Evolutionary conservation across 2,113 vertebrate genomes (phyloP), one percentile per base, ranked within the genome.

Genomic region (Percopsis transmontana): DNA sequence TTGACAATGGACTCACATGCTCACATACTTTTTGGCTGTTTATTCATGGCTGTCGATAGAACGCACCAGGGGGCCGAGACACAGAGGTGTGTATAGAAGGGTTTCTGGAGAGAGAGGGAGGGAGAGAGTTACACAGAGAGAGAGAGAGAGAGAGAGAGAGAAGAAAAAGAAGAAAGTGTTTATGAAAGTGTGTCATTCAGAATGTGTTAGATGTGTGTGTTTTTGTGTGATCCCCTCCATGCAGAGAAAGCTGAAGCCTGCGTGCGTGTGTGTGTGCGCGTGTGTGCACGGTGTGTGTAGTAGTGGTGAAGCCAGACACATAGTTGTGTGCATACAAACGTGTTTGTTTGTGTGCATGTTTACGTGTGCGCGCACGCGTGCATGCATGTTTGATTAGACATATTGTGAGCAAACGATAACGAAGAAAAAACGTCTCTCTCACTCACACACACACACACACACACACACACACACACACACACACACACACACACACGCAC

Each of bases 271-370:
- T 60, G 24, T 48, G 66, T 24, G 39, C 45, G 58, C 16, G 42
- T 60, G 41, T 60, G 58, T 44, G 40, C 47, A 39, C 23, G 62
- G 45, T 70, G 75, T 68, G 74, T 80, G 72, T 57, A 54, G 14
- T 44, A 58, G 70, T 64, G 23, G 62, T 66, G 57, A 50, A 53
- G 47, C n/a, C n/a, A n/a, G n/a, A n/a, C n/a, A n/a, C n/a, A n/a
- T n/a, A n/a, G n/a, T n/a, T n/a, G n/a, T n/a, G n/a, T n/a, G n/a
- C n/a, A n/a, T n/a, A n/a, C n/a, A n/a, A n/a, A n/a, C n/a, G n/a
- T n/a, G n/a, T n/a, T n/a, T n/a, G n/a, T n/a, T n/a, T 52, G 50
- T 52, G 50, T 52, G 50, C 20, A 2, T 52, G 38, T 54, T 20
- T 33, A 38, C 33, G 52, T n/a, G 18, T 19, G 21, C 6, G 40